A percentile compares a stretch with the other conserved stretches of the same genome.
Evolutionary conservation across 2,113 vertebrate species (phyloP).

Genomic region (Gavialis gangeticus): DNA sequence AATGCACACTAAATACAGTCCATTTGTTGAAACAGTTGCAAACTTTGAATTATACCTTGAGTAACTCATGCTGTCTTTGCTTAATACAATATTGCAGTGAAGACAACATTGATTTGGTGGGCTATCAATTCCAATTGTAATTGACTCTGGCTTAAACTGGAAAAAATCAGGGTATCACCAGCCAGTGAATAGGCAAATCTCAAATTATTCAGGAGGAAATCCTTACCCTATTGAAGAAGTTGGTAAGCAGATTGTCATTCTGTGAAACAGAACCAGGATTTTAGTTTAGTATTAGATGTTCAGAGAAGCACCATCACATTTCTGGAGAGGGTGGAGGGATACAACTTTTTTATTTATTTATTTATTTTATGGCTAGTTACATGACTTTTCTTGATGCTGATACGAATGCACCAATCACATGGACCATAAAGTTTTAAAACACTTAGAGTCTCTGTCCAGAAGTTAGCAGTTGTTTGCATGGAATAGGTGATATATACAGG

Average conservation of each 20-base stretch:
- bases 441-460: not conserved
- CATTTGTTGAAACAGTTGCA: not conserved
- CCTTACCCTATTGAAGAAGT: not conserved
- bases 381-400: too few species aligned
- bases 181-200: not conserved
- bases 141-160: not conserved
- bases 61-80: not conserved
- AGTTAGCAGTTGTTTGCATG: not conserved
- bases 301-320: too few species aligned
- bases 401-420: too few species aligned
- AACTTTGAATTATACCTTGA: not conserved
- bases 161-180: not conserved
- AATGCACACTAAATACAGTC: not conserved
- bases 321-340: too few species aligned
- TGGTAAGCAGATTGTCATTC: too few species aligned
- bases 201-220: not conserved
- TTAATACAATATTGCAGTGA: not conserved
- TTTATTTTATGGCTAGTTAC: too few species aligned
- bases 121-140: slow-evolving; percentile 6
- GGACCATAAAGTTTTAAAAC: too few species aligned
- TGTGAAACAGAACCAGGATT: too few species aligned
- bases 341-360: too few species aligned
- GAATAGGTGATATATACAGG: not conserved
- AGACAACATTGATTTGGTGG: not conserved
- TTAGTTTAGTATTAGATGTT: too few species aligned